A percentile compares a stretch with the other conserved stretches of the same genome.
Evolutionary conservation across 2,113 vertebrate genomes (phyloP).

Genomic region (Danionella cerebrum): DNA sequence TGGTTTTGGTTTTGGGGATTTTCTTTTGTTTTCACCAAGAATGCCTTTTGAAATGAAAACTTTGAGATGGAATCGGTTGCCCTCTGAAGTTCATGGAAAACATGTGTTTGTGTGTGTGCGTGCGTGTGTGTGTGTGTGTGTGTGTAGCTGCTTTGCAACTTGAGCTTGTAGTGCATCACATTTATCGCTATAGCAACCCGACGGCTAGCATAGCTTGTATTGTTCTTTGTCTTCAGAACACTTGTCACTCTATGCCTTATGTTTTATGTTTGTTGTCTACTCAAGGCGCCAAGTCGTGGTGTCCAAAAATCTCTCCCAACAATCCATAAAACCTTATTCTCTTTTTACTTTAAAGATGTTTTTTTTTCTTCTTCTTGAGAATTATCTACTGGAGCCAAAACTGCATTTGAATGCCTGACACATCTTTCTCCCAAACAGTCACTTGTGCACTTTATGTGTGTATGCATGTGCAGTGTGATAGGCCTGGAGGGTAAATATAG

Average conservation of each 20-base stretch:
- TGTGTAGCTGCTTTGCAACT: neutral
- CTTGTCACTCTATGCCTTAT: neutral
- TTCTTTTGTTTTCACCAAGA: constrained; percentile 45
- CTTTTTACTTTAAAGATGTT: neutral
- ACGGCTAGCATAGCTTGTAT: constrained; percentile 2
- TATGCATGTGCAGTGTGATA: constrained; percentile 30
- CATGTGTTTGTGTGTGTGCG: neutral
- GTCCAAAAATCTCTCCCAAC: neutral
- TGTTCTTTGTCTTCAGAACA: neutral
- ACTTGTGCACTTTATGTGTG: constrained; percentile 32
- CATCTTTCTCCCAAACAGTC: constrained; percentile 27
- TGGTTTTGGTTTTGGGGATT: neutral
- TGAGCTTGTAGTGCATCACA: constrained; percentile 39
- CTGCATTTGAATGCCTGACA: neutral
- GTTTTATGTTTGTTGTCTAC: neutral
- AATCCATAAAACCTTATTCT: neutral
- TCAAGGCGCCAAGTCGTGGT: neutral
- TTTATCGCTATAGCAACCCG: neutral
- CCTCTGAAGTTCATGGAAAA: neutral
- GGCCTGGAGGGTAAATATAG: constrained; percentile 55
- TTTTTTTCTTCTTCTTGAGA: neutral
- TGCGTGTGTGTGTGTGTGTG: constrained; percentile 26
- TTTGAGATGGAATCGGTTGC: neutral
- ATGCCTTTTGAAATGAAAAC: constrained; percentile 53
- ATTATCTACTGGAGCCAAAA: neutral